phyloP scores from a whole-genome alignment of 1,140 invertebrate genomes.

The Antheraea mylitta region DNA sequence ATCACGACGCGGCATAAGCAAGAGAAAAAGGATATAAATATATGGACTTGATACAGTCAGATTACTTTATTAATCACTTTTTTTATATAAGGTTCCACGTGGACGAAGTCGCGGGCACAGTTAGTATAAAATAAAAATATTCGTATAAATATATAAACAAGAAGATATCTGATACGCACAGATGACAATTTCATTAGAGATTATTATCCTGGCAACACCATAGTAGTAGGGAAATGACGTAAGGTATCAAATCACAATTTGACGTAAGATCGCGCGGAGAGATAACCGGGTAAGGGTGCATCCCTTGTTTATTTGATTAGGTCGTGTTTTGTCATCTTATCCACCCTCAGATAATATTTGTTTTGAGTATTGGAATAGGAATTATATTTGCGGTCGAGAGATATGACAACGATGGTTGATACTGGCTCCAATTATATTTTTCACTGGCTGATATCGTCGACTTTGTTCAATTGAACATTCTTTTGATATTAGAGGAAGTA shows the following conservation, averaged over 20 bases:
- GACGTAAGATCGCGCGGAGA: slow-evolving; percentile 54
- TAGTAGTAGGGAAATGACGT: slow-evolving; percentile 35
- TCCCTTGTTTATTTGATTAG: slow-evolving; percentile 70
- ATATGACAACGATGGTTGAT: slow-evolving; percentile 14
- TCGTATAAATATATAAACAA: neutral
- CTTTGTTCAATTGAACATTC: too few relatives aligned
- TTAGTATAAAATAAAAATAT: too few relatives aligned
- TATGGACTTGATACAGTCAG: too few relatives aligned
- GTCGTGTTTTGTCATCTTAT: slow-evolving; percentile 36
- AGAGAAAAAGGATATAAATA: too few relatives aligned
- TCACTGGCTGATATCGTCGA: too few relatives aligned
- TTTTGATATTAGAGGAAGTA: too few relatives aligned
- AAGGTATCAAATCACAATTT: slow-evolving; percentile 68
- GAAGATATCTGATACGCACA: neutral
- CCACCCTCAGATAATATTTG: slow-evolving; percentile 47
- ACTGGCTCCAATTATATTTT: neutral
- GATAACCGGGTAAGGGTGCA: slow-evolving; percentile 35
- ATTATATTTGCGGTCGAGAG: slow-evolving; percentile 44
- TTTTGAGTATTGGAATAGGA: slow-evolving; percentile 30
- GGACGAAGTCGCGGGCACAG: too few relatives aligned
- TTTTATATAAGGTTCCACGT: too few relatives aligned
- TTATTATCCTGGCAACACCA: slow-evolving; percentile 31
- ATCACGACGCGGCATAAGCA: too few relatives aligned
- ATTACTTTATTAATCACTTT: too few relatives aligned
- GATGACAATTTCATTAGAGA: slow-evolving; percentile 19